phyloP scores from a whole-genome alignment of 1,140 invertebrate genomes.

The Brachionus calyciflorus region DNA sequence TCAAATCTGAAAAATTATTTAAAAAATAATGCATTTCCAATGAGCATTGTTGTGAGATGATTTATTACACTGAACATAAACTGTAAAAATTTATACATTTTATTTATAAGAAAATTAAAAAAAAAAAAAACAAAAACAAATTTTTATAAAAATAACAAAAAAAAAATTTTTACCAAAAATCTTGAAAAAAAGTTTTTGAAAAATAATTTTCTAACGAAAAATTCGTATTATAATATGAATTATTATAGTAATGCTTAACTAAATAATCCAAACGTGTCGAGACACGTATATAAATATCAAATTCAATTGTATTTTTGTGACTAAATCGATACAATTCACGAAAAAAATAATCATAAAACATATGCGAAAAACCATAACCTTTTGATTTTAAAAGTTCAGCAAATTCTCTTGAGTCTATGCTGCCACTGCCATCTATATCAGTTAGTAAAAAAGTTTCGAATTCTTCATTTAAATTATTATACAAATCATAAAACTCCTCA shows the following conservation, averaged over 20 bases:
- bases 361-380: background rate
- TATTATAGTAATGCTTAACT: background rate
- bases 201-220: conserved; percentile 3
- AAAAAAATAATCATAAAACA: conserved; percentile 7
- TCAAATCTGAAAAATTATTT: too few species aligned
- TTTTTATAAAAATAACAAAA: background rate
- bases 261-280: background rate
- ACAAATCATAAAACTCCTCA: conserved; percentile 40
- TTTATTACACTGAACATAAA: too few species aligned
- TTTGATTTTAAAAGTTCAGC: background rate
- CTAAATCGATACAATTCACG: background rate
- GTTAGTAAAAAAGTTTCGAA: conserved; percentile 37
- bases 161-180: conserved; percentile 26
- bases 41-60: too few species aligned
- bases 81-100: too few species aligned
- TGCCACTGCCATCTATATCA: background rate
- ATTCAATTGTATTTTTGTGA: background rate
- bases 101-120: background rate
- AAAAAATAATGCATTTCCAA: too few species aligned
- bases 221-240: background rate
- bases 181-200: conserved; percentile 17
- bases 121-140: background rate
- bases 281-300: conserved; percentile 29
- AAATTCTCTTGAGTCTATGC: conserved; percentile 8
- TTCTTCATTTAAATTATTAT: conserved; percentile 30